Percentiles rank a stretch among this genome's conserved stretches.
Conservation (phyloP, 2,888 invertebrate species). For the Caenorhabditis virilis region DNA sequence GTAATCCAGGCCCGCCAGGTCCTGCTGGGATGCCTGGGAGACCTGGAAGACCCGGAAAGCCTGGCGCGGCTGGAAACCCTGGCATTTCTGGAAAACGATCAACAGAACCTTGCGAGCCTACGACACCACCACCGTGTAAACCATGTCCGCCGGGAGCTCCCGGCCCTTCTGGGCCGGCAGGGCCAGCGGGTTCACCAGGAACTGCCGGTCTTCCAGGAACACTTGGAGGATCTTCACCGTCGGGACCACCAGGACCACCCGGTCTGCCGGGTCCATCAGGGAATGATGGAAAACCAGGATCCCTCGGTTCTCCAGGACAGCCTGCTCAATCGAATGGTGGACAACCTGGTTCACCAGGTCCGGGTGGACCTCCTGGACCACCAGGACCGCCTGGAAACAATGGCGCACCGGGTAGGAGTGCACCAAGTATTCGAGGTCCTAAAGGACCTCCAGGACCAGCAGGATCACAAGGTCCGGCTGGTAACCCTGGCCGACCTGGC, state of each 20-base stretch:
- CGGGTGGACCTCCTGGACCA: constrained; percentile 25
- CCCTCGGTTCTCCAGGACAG: constrained; percentile 30
- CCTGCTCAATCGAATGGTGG: constrained; percentile 34
- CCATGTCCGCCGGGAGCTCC: constrained; percentile 35
- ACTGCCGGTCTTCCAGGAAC: constrained; percentile 44
- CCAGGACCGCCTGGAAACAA: constrained; percentile 23
- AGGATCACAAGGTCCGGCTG: constrained; percentile 38
- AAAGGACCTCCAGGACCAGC: constrained; percentile 29
- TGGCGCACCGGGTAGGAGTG: constrained; percentile 11
- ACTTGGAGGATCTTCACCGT: constrained; percentile 52
- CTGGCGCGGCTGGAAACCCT: constrained; percentile 27
- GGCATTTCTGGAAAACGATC: constrained; percentile 30
- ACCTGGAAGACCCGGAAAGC: constrained; percentile 32
- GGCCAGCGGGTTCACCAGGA: constrained; percentile 28
- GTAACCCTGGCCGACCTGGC: constrained; percentile 15
- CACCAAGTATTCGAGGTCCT: constrained; percentile 1
- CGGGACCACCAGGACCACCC: constrained; percentile 49
- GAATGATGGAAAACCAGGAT: constrained; percentile 40
- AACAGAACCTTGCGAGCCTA: constrained; percentile 24
- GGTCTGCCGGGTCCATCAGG: constrained; percentile 50
- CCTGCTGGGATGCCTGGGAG: constrained; percentile 30
- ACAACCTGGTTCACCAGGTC: constrained; percentile 38
- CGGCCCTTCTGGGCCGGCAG: constrained; percentile 15
- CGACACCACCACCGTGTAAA: constrained; percentile 29
- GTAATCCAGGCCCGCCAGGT: constrained; percentile 27